phyloP scores from a whole-genome alignment of 2,113 vertebrate genomes.

The Heterocephalus glaber region DNA sequence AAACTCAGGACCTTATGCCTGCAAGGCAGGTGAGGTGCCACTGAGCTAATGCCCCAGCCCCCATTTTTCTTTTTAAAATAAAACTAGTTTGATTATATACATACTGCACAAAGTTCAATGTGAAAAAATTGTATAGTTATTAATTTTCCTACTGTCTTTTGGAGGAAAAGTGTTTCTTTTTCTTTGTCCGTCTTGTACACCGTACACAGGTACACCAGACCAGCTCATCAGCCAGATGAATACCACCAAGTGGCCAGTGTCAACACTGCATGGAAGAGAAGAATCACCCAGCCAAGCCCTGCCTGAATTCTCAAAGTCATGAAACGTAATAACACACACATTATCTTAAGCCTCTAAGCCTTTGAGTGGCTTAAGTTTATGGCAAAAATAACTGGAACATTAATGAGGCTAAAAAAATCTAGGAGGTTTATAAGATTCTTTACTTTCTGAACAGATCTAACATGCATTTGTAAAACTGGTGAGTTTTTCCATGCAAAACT shows the following conservation, averaged over 20 bases:
- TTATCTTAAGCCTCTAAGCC: not conserved
- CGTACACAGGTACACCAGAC: not conserved
- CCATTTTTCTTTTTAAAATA: not conserved
- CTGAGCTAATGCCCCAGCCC: too few relatives aligned
- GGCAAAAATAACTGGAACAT: not conserved
- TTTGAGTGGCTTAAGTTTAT: not conserved
- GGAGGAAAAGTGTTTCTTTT: not conserved
- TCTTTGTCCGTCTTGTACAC: not conserved
- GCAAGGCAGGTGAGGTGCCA: too few relatives aligned
- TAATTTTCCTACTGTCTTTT: not conserved
- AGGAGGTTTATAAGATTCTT: not conserved
- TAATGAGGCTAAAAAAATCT: not conserved
- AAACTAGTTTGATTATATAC: not conserved
- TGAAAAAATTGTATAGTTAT: not conserved
- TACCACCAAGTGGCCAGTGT: not conserved
- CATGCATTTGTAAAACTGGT: not conserved
- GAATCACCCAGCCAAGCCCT: not conserved
- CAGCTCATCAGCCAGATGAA: not conserved
- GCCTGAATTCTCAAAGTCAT: not conserved
- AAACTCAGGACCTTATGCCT: too few relatives aligned
- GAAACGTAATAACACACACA: not conserved
- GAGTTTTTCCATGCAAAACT: not conserved
- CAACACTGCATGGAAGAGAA: not conserved
- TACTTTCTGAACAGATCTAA: not conserved
- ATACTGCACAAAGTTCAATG: not conserved